These are phyloP conservation scores for Sitodiplosis mosellana DNA, from an alignment of 1,140 invertebrate species.

Conservation along the genomic window DNA sequence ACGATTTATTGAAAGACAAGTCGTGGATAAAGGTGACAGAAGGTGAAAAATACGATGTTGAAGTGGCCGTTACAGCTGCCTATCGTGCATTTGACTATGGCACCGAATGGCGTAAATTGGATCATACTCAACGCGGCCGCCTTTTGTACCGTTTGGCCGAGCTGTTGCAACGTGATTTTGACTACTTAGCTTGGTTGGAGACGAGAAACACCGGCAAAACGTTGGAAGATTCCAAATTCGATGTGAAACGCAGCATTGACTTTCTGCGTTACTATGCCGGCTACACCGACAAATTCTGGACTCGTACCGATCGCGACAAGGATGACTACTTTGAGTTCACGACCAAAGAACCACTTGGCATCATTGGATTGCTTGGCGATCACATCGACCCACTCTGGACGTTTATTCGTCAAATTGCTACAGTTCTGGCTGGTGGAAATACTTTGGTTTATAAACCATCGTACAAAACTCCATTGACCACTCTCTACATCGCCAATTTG, in stretches of 20 bases:
- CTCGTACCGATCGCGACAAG: slow-evolving; percentile 44
- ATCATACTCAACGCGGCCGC: slow-evolving; percentile 35
- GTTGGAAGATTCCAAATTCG: slow-evolving; percentile 32
- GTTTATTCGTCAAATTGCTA: slow-evolving; percentile 37
- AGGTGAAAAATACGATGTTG: slow-evolving; percentile 29
- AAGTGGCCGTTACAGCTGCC: slow-evolving; percentile 34
- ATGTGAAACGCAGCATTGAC: slow-evolving; percentile 33
- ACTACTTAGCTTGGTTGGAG: slow-evolving; percentile 43
- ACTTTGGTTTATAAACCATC: slow-evolving; percentile 50
- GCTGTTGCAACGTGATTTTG: slow-evolving; percentile 45
- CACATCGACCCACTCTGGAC: slow-evolving; percentile 71
- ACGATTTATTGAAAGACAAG: slow-evolving; percentile 34
- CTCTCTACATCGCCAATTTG: slow-evolving; percentile 45
- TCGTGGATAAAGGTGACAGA: slow-evolving; percentile 36
- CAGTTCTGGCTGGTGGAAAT: slow-evolving; percentile 42
- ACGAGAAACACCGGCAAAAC: slow-evolving; percentile 60
- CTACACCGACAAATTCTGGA: slow-evolving; percentile 46
- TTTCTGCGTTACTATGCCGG: slow-evolving; percentile 44
- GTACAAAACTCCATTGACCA: slow-evolving; percentile 58
- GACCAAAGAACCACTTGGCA: slow-evolving; percentile 56
- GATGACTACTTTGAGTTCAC: slow-evolving; percentile 40
- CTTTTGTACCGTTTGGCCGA: slow-evolving; percentile 42
- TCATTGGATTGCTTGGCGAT: slow-evolving; percentile 65
- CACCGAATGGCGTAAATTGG: slow-evolving; percentile 40
- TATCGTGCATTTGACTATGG: slow-evolving; percentile 32